A percentile compares a stretch with the other conserved stretches of the same genome.
phyloP scores from a whole-genome alignment of 2,888 invertebrate genomes.

The Orthosia cruda region DNA sequence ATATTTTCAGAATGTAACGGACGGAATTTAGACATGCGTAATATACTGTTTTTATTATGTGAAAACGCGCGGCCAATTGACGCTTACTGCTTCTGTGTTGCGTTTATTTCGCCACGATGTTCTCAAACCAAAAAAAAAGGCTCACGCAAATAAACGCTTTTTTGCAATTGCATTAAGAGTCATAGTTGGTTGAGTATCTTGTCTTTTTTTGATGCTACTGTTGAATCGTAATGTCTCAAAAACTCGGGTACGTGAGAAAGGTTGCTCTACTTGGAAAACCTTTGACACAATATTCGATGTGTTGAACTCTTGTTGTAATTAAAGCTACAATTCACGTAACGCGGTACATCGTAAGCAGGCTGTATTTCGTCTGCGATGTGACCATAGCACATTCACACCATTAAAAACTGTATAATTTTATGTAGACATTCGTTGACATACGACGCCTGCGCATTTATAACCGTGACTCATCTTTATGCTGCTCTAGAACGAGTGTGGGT shows the following conservation, averaged over 20 bases:
- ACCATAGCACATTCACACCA: conserved; percentile 79
- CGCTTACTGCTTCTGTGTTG: conserved; percentile 63
- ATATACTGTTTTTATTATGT: conserved; percentile 76
- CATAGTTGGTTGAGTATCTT: conserved; percentile 35
- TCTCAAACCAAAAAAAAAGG: conserved; percentile 59
- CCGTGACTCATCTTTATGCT: conserved; percentile 78
- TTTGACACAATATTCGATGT: conserved; percentile 83
- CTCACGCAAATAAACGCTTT: conserved; percentile 53
- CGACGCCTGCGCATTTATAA: conserved; percentile 69
- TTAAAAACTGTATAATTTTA: conserved; percentile 79
- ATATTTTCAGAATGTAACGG: conserved; percentile 71
- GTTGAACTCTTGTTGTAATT: conserved; percentile 82
- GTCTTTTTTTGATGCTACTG: conserved; percentile 54
- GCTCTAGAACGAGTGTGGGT: conserved; percentile 59
- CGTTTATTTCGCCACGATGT: conserved; percentile 64
- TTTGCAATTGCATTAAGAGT: conserved; percentile 36
- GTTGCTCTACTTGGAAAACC: conserved; percentile 75
- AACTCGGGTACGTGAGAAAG: conserved; percentile 79
- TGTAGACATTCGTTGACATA: conserved; percentile 64
- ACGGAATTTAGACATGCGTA: conserved; percentile 69
- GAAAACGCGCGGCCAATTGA: conserved; percentile 67
- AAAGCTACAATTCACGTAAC: conserved; percentile 78
- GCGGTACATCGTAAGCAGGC: conserved; percentile 64
- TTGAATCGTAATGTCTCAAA: conserved; percentile 58
- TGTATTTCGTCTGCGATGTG: conserved; percentile 71